Percentiles rank a stretch among this genome's conserved stretches.
Evolutionary conservation across 2,888 invertebrate genomes (phyloP).

Genomic region (Gymnocheta viridis): DNA sequence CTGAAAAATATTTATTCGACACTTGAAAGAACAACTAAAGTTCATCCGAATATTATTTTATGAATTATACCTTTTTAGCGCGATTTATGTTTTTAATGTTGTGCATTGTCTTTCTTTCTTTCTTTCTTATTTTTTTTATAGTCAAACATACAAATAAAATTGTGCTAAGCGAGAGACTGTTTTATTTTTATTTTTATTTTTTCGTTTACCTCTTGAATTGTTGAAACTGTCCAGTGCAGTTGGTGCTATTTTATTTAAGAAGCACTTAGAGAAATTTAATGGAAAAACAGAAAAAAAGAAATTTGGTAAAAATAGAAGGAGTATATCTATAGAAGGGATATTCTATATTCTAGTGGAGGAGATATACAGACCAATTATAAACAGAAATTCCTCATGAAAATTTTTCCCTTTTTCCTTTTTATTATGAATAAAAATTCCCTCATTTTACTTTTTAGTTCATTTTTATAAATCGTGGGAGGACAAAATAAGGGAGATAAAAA

Average conservation of each 20-base stretch:
- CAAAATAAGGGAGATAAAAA: too few species aligned
- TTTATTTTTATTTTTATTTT: too few species aligned
- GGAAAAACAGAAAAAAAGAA: neutral
- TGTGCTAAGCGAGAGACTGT: neutral
- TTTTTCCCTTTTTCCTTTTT: too few species aligned
- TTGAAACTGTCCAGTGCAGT: slow-evolving; percentile 56
- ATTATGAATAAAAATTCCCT: too few species aligned
- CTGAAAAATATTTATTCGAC: neutral
- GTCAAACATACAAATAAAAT: slow-evolving; percentile 26
- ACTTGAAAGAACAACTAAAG: neutral
- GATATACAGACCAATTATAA: too few species aligned
- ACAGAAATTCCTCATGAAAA: too few species aligned
- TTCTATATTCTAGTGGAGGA: too few species aligned
- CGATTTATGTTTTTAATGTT: slow-evolving; percentile 53
- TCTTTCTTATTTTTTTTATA: slow-evolving; percentile 3
- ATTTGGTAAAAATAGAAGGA: too few species aligned
- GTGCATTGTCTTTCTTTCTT: neutral
- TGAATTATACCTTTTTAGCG: slow-evolving; percentile 54
- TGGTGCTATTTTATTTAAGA: neutral
- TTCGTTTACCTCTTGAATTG: slow-evolving; percentile 40
- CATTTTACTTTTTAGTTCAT: too few species aligned
- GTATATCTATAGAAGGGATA: too few species aligned
- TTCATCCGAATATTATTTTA: slow-evolving; percentile 24
- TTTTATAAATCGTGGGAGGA: too few species aligned
- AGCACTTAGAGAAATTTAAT: slow-evolving; percentile 3